Percentiles rank a stretch among this genome's conserved stretches.
phyloP scores from a whole-genome alignment of 2,888 invertebrate genomes.

The Athrips mouffetella region DNA sequence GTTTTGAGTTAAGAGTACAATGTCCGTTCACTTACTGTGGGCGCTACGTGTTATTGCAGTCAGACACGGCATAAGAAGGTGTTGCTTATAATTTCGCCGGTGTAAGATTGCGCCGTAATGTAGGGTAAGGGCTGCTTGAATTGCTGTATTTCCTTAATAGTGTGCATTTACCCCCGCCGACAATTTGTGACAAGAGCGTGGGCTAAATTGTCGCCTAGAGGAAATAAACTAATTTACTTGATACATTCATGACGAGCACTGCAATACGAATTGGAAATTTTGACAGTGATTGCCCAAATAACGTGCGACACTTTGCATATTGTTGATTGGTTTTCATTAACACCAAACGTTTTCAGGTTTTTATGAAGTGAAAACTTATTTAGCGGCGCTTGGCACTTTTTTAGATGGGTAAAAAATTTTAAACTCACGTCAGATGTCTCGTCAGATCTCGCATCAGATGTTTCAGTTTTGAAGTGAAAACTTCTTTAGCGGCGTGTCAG shows the following conservation, averaged over 20 bases:
- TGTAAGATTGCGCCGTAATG: slow-evolving; percentile 74
- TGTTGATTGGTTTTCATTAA: no score
- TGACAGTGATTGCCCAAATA: slow-evolving; percentile 19
- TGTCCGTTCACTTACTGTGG: slow-evolving; percentile 40
- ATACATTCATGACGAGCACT: slow-evolving; percentile 59
- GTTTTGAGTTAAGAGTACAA: slow-evolving; percentile 31
- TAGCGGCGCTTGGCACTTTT: no score
- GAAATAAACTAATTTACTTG: slow-evolving; percentile 78
- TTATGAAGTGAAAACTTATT: no score
- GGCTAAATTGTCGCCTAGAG: slow-evolving; percentile 73
- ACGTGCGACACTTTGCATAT: slow-evolving; percentile 9
- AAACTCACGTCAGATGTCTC: no score
- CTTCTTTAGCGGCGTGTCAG: no score
- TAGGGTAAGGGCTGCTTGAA: slow-evolving; percentile 73
- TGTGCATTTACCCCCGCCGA: slow-evolving; percentile 75
- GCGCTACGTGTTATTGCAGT: slow-evolving; percentile 57
- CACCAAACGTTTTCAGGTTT: no score
- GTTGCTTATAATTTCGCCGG: slow-evolving; percentile 74
- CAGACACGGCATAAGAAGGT: slow-evolving; percentile 69
- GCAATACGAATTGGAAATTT: slow-evolving; percentile 48
- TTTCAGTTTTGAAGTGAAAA: no score
- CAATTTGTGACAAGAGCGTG: slow-evolving; percentile 76
- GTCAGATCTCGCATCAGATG: no score
- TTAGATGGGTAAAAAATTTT: no score
- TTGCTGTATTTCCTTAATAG: slow-evolving; percentile 79